Evolutionary conservation across 2,113 vertebrate genomes (phyloP), one percentile per base, ranked within the genome.

Genomic region (Chaetorhynchus papuensis): DNA sequence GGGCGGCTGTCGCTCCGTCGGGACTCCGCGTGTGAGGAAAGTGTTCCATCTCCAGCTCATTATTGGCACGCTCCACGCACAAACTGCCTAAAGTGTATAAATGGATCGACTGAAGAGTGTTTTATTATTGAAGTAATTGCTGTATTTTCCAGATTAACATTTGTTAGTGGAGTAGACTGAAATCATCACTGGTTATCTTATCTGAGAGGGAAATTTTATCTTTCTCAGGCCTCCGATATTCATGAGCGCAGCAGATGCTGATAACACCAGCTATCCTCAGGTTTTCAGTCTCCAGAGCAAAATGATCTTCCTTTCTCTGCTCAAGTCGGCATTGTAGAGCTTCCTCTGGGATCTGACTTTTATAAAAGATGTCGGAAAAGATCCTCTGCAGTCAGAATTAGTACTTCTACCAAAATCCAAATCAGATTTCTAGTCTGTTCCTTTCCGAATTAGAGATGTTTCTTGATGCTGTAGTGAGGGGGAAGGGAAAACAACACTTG

Each of bases 201-300:
- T 90, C 86, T 35, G 3, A 1, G 41, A 87, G 41, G 70, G 63
- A 90, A 92, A 77, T 90, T 87, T 86, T 50, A 28, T 94, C 87
- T 96, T 91, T 81, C 75, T 80, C 65, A 45, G 72, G 64, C 45
- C 74, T 79, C 37, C 4, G 23, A 23, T 93, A n/a, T 45, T 65
- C 35, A 3, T 14, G 65, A 90, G 35, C 3, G 0, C 66, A 42
- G 84, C 81, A 79, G 90, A 85, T 26, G 41, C 69, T 68, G 82
- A 15, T 71, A 83, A 71, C 61, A 20, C 87, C 75, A 33, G 63
- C 77, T 75, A 10, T 77, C 80, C 83, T 41, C 83, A 59, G 78
- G 77, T 94, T 93, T 93, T 79, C 20, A 8, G 79, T 78, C 89
- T 94, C 88, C 88, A 87, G 83, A 94, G 90, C 72, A 78, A 87